Evolutionary conservation across 2,113 vertebrate genomes (phyloP).

Genomic region (Siniperca knerii): DNA sequence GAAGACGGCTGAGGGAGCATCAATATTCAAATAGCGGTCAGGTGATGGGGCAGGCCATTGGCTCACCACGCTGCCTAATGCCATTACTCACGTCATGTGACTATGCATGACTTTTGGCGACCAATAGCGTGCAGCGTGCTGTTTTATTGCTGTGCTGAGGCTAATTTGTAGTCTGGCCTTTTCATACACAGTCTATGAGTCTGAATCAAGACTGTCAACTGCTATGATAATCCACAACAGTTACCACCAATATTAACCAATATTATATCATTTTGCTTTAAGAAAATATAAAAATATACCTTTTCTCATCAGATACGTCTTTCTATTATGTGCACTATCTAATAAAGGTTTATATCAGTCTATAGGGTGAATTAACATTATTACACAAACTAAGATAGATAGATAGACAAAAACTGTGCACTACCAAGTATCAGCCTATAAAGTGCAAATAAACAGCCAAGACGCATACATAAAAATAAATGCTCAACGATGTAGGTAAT

Average conservation of each 20-base stretch:
- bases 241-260: too few relatives aligned
- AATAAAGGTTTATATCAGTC: too few relatives aligned
- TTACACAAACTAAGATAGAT: too few relatives aligned
- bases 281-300: too few relatives aligned
- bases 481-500: background rate
- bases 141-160: background rate
- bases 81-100: slow-evolving; percentile 57
- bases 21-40: slow-evolving; percentile 72
- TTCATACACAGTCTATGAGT: too few relatives aligned
- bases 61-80: slow-evolving; percentile 21
- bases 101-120: slow-evolving; percentile 23
- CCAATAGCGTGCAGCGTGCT: slow-evolving; percentile 58
- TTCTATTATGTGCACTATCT: background rate
- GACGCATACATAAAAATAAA: too few relatives aligned
- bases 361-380: too few relatives aligned
- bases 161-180: too few relatives aligned
- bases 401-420: too few relatives aligned
- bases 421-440: background rate
- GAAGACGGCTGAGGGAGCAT: slow-evolving; percentile 32
- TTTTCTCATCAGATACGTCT: background rate
- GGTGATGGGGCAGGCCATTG: slow-evolving; percentile 59
- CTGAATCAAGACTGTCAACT: too few relatives aligned
- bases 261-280: too few relatives aligned
- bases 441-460: background rate
- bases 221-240: too few relatives aligned